Percentiles rank a stretch among this genome's conserved stretches.
These are phyloP conservation scores for Caenorhabditis sp. DNA, from an alignment of 2,888 invertebrate species.

Conservation along the genomic window DNA sequence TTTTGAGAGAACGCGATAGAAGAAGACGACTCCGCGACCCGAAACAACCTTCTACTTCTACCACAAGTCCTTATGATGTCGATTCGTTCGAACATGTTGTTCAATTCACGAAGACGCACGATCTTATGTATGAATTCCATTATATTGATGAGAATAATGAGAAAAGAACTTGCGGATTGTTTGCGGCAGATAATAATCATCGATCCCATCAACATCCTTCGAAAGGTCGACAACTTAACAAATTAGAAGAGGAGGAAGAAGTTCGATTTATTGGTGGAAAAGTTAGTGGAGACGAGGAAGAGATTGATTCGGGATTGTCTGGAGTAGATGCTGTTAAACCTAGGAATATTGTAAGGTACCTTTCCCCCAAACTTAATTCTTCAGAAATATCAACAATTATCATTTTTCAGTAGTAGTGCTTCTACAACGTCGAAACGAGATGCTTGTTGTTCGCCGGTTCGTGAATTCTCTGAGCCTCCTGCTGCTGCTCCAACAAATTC, in stretches of 20 bases:
- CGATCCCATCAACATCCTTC: constrained; percentile 5
- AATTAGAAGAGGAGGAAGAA: constrained; percentile 1
- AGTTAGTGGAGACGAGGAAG: constrained; percentile 8
- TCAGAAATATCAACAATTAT: no score
- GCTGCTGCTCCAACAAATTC: not conserved
- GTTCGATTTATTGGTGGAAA: not conserved
- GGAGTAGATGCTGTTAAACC: constrained; percentile 24
- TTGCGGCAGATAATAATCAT: constrained; percentile 21
- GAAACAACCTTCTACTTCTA: not conserved
- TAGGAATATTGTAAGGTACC: not conserved
- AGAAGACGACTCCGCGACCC: constrained; percentile 8
- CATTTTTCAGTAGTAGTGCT: constrained; percentile 5
- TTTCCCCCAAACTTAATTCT: no score
- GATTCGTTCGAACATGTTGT: constrained; percentile 77
- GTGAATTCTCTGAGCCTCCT: constrained; percentile 26
- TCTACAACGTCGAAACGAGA: constrained; percentile 44
- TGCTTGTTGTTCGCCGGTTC: constrained; percentile 66
- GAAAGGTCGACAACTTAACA: constrained; percentile 9
- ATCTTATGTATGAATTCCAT: constrained; percentile 88
- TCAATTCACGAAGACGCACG: constrained; percentile 83
- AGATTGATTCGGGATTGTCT: constrained; percentile 47
- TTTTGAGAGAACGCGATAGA: constrained; percentile 42
- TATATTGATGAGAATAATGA: constrained; percentile 82
- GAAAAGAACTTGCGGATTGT: constrained; percentile 45
- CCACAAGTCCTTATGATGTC: constrained; percentile 63